Base-by-base conservation (phyloP, 1,140 invertebrate species). In the Scaptomyza montana region DNA sequence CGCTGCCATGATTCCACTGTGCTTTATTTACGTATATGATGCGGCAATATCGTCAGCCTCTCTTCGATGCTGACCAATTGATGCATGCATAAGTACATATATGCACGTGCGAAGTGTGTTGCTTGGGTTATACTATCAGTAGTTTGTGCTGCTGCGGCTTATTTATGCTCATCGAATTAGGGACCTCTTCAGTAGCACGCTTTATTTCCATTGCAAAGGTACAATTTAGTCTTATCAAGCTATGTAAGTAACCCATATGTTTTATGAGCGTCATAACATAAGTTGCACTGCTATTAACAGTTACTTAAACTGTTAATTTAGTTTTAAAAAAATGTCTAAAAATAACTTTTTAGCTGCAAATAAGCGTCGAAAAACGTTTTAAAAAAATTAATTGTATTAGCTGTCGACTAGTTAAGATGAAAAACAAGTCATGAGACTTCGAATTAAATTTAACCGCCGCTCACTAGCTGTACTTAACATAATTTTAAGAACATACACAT, bases 21-120 rank as follows among this genome's bases (percentile, higher is more conserved):
- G 13, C 45, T 30, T 25, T 41, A 49, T 85, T 85, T 85, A 85
- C 82, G 82, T 87, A 85, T 87, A 85, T 60, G 13, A 25, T 33
- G 10, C 33, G 3, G 10, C 10, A 55, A 67, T 67, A 61, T 61
- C 64, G 64, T 73, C 70, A 72, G 47, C 13, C 10, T n/a, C 12
- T 45, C 7, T 55, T 33, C 6, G n/a, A 5, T 33, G 33, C 28
- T 46, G n/a, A 39, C 3, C 57, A 33, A 30, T 43, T 65, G 54
- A 33, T 53, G 45, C 53, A 16, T 16, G 16, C 16, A 33, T 7
- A 33, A 2, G 51, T 59, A 50, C 51, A 7, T 0, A 36, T 9
- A 59, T 59, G 54, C 69, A 72, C 62, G 63, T 66, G 62, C 41
- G 39, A 51, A 65, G 46, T 45, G 36, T 36, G 1, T 45, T 36